phyloP scores from a whole-genome alignment of 2,113 vertebrate species.

The Synodontis membranacea region DNA sequence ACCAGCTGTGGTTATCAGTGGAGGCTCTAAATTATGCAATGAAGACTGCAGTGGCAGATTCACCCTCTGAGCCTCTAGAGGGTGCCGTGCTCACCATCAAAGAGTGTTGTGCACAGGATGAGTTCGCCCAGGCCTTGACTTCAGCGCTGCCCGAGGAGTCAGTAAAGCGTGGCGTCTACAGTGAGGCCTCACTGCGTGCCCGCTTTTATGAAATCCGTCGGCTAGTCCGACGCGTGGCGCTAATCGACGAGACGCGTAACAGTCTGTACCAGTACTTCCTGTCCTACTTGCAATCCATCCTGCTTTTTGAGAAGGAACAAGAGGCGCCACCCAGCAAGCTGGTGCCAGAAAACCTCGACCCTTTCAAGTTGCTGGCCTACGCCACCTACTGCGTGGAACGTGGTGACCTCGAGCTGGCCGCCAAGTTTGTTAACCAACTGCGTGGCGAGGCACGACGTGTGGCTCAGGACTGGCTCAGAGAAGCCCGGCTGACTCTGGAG shows the following conservation, averaged over 20 bases:
- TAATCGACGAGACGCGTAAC: slow-evolving; percentile 91
- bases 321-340: slow-evolving; percentile 81
- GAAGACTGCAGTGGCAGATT: slow-evolving; percentile 73
- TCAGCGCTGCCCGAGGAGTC: slow-evolving; percentile 83
- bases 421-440: slow-evolving; percentile 93
- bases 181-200: slow-evolving; percentile 85
- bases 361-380: slow-evolving; percentile 89
- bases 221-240: slow-evolving; percentile 84
- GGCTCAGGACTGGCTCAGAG: slow-evolving; percentile 89
- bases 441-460: slow-evolving; percentile 88
- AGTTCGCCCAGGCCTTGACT: slow-evolving; percentile 82
- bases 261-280: slow-evolving; percentile 95
- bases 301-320: slow-evolving; percentile 82
- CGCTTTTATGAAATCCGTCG: slow-evolving; percentile 84
- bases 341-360: slow-evolving; percentile 78
- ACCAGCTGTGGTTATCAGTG: slow-evolving; percentile 94
- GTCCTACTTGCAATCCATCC: slow-evolving; percentile 90
- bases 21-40: slow-evolving; percentile 86
- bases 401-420: slow-evolving; percentile 92
- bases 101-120: slow-evolving; percentile 76
- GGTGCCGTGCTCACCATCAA: slow-evolving; percentile 76
- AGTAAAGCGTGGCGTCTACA: slow-evolving; percentile 86
- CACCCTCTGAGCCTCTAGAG: slow-evolving; percentile 80
- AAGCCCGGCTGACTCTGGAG: slow-evolving; percentile 90
- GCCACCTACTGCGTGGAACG: slow-evolving; percentile 91